phyloP scores from a whole-genome alignment of 2,888 invertebrate genomes.

The Merodon equestris region DNA sequence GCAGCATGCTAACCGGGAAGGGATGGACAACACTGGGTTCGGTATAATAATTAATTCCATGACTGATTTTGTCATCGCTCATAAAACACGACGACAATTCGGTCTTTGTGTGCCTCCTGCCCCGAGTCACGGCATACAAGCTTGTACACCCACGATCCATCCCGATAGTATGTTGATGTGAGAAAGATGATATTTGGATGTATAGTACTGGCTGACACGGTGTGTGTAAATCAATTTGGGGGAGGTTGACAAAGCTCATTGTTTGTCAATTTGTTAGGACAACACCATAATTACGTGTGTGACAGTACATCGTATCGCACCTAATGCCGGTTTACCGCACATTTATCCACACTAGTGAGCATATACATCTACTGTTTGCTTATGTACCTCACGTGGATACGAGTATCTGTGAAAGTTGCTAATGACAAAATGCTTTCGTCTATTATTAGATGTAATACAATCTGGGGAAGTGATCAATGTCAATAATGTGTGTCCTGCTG shows the following conservation, averaged over 20 bases:
- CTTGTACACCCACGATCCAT: no score
- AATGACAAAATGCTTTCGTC: slow-evolving; percentile 64
- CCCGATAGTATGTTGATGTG: no score
- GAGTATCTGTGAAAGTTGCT: slow-evolving; percentile 21
- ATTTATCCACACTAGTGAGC: background rate
- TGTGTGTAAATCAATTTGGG: slow-evolving; percentile 2
- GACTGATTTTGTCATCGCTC: slow-evolving; percentile 68
- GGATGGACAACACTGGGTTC: slow-evolving; percentile 18
- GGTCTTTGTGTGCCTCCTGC: slow-evolving; percentile 11
- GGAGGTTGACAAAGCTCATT: slow-evolving; percentile 57
- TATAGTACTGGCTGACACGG: slow-evolving; percentile 28
- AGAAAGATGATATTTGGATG: slow-evolving; percentile 36
- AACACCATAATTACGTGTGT: slow-evolving; percentile 67
- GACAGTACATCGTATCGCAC: slow-evolving; percentile 49
- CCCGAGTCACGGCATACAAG: no score
- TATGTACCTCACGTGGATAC: background rate
- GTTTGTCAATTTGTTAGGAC: slow-evolving; percentile 68
- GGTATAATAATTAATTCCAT: slow-evolving; percentile 67
- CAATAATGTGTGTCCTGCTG: slow-evolving; percentile 60
- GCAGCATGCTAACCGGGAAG: slow-evolving; percentile 1
- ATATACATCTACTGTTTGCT: background rate
- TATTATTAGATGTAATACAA: slow-evolving; percentile 64
- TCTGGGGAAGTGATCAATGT: slow-evolving; percentile 63
- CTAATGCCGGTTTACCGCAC: slow-evolving; percentile 29
- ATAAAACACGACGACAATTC: slow-evolving; percentile 55